These are phyloP conservation scores for Tragelaphus scriptus DNA, from an alignment of 2,113 vertebrate genomes.

Conservation along the genomic window DNA sequence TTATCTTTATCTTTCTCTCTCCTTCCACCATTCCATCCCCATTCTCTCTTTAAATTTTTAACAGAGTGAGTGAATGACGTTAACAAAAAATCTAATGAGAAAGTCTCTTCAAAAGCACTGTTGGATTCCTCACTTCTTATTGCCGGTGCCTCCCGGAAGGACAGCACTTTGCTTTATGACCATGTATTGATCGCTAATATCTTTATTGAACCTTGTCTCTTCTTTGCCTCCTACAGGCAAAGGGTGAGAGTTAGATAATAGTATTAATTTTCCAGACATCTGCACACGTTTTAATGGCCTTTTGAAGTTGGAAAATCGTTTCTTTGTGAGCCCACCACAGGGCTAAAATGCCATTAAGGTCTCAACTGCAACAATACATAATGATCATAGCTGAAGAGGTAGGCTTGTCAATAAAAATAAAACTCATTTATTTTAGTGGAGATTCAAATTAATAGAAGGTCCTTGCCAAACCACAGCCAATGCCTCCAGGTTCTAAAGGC, in stretches of 20 bases:
- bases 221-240: slow-evolving; percentile 79
- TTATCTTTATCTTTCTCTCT: slow-evolving; percentile 7
- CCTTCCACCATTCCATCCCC: neutral
- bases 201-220: slow-evolving; percentile 74
- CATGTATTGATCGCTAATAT: slow-evolving; percentile 78
- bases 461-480: slow-evolving; percentile 27
- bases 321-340: slow-evolving; percentile 80
- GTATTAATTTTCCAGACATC: slow-evolving; percentile 87
- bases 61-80: slow-evolving; percentile 66
- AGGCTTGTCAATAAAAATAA: slow-evolving; percentile 73
- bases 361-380: slow-evolving; percentile 79
- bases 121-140: slow-evolving; percentile 39
- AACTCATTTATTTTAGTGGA: slow-evolving; percentile 78
- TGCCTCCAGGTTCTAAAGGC: neutral
- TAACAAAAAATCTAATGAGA: slow-evolving; percentile 51
- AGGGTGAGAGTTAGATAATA: slow-evolving; percentile 82
- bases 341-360: slow-evolving; percentile 83
- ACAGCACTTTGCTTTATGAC: slow-evolving; percentile 61
- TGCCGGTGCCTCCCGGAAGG: slow-evolving; percentile 58
- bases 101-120: slow-evolving; percentile 5
- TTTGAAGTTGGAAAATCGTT: slow-evolving; percentile 80
- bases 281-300: slow-evolving; percentile 84
- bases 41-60: slow-evolving; percentile 62
- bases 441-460: slow-evolving; percentile 76
- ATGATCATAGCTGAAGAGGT: slow-evolving; percentile 72